These are phyloP conservation scores for Drosophila multiciliata DNA, from an alignment of 2,888 invertebrate genomes.

Conservation along the genomic window DNA sequence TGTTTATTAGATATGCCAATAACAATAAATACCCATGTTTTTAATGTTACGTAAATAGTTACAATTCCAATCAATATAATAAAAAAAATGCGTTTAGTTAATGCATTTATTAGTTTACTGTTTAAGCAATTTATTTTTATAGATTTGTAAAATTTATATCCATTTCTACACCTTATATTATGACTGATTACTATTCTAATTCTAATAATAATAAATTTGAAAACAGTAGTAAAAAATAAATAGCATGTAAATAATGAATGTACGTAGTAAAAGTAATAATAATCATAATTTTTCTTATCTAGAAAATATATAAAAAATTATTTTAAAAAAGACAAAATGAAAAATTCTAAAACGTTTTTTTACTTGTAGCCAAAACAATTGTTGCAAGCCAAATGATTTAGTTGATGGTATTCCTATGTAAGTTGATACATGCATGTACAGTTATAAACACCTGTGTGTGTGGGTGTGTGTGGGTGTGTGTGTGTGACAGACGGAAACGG, in stretches of 20 bases:
- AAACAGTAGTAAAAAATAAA: background rate
- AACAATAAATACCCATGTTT: background rate
- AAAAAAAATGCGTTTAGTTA: background rate
- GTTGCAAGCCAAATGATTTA: slow-evolving; percentile 3
- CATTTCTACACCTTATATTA: background rate
- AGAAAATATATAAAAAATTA: background rate
- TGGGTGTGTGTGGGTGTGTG: slow-evolving; percentile 19
- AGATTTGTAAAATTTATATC: background rate
- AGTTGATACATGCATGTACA: slow-evolving; percentile 4
- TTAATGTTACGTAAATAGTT: background rate
- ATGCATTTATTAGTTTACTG: background rate
- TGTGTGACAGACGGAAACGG: slow-evolving; percentile 56
- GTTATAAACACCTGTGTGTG: background rate
- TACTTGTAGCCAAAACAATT: too few relatives aligned
- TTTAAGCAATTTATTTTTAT: background rate
- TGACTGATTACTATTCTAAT: background rate
- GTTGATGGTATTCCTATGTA: slow-evolving; percentile 12
- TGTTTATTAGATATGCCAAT: background rate
- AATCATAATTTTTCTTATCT: background rate
- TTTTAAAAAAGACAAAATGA: background rate
- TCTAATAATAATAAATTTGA: background rate
- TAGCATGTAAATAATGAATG: background rate
- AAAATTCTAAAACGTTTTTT: background rate
- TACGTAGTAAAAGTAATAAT: rapidly evolving
- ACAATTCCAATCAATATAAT: background rate